Evolutionary conservation across 2,888 invertebrate species (phyloP).

Genomic region (Melanophora roralis): DNA sequence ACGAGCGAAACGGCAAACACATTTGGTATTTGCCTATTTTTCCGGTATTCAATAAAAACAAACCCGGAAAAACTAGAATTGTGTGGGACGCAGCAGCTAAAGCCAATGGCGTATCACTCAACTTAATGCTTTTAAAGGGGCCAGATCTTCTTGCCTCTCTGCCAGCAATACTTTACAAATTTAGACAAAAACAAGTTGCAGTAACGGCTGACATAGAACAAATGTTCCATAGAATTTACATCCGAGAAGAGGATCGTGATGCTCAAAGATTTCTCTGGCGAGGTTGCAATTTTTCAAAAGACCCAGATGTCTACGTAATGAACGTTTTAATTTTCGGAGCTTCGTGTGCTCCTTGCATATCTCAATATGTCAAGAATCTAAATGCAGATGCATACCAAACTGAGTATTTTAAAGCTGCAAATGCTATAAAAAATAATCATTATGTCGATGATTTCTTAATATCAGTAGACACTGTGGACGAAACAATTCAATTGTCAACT

Average conservation of each 20-base stretch:
- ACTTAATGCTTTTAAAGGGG: no score
- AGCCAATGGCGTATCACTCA: no score
- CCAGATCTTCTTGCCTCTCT: conserved; percentile 51
- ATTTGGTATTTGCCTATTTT: conserved; percentile 67
- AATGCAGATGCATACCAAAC: not conserved
- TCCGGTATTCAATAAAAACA: conserved; percentile 34
- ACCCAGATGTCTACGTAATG: no score
- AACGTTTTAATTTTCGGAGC: conserved; percentile 21
- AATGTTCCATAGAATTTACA: no score
- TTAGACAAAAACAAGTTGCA: no score
- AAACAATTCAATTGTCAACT: conserved; percentile 11
- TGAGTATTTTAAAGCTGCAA: not conserved
- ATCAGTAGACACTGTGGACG: not conserved
- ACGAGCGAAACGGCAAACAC: not conserved
- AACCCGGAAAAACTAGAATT: no score
- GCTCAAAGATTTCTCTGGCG: conserved; percentile 50
- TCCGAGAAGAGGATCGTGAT: no score
- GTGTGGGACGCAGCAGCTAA: no score
- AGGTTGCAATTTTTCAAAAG: no score
- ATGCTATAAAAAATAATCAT: no score
- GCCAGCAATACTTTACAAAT: conserved; percentile 51
- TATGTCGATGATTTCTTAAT: conserved; percentile 30
- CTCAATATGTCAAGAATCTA: conserved; percentile 34
- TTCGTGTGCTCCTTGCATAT: conserved; percentile 28
- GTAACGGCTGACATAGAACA: no score